phyloP scores from a whole-genome alignment of 2,113 vertebrate species.

The Romanogobio albipinnatus region DNA sequence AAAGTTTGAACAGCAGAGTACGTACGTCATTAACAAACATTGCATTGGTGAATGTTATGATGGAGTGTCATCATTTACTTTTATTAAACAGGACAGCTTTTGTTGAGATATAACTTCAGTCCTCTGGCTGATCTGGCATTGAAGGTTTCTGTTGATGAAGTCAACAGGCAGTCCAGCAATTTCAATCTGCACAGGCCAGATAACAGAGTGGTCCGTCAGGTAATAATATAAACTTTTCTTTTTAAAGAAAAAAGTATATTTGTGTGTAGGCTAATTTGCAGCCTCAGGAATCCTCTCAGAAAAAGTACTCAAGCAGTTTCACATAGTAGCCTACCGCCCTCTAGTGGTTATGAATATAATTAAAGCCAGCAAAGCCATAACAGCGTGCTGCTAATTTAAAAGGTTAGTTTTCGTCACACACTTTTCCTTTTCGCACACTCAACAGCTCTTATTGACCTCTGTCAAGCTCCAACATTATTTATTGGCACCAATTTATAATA shows the following conservation, averaged over 20 bases:
- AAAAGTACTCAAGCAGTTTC: background rate
- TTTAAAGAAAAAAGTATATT: background rate
- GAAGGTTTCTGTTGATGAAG: constrained; percentile 15
- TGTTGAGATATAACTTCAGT: background rate
- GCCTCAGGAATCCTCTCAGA: background rate
- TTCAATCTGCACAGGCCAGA: constrained; percentile 22
- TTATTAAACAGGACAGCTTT: constrained; percentile 1
- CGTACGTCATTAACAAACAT: too few relatives aligned
- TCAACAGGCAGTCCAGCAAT: constrained; percentile 16
- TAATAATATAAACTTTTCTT: background rate
- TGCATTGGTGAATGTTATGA: background rate
- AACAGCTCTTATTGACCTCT: background rate
- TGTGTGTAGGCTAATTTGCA: background rate
- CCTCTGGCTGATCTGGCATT: constrained; percentile 25
- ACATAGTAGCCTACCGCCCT: background rate
- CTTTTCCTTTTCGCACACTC: background rate
- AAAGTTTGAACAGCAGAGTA: too few relatives aligned
- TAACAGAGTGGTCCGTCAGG: background rate
- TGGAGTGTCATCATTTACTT: background rate
- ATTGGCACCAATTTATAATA: too few relatives aligned
- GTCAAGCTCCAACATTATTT: background rate
- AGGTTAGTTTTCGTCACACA: too few relatives aligned
- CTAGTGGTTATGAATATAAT: constrained; percentile 13
- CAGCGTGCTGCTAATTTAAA: too few relatives aligned
- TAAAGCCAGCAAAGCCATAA: background rate